Evolutionary conservation across 2,797 vertebrate species (phyloP).

Genomic region (Girardinus metallicus): DNA sequence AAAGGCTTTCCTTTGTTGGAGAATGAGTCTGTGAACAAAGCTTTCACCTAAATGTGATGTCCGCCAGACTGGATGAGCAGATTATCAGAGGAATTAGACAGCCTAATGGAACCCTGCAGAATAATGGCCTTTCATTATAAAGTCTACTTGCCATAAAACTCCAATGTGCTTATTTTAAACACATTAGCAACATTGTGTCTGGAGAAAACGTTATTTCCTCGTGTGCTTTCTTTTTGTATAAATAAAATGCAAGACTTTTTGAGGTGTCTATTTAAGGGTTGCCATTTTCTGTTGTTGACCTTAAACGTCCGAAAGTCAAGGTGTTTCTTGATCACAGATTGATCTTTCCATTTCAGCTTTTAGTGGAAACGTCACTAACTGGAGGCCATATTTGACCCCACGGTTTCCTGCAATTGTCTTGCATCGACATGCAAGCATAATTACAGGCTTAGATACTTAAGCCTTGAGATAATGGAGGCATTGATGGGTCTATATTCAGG

Average conservation of each 20-base stretch:
- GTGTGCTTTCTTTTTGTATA: slow-evolving; percentile 13
- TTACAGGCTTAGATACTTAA: slow-evolving; percentile 13
- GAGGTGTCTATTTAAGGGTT: neutral
- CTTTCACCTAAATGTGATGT: slow-evolving; percentile 29
- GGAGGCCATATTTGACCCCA: slow-evolving; percentile 40
- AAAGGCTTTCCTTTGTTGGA: slow-evolving; percentile 13
- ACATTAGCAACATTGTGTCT: neutral
- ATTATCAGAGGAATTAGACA: slow-evolving; percentile 32
- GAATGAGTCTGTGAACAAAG: slow-evolving; percentile 17
- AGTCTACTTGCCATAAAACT: slow-evolving; percentile 26
- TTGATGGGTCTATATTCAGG: slow-evolving; percentile 26
- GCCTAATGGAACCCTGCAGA: slow-evolving; percentile 11
- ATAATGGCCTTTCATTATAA: slow-evolving; percentile 29
- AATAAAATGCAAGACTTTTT: slow-evolving; percentile 36
- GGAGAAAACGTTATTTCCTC: slow-evolving; percentile 11
- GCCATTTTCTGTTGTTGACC: neutral
- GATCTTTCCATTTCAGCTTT: slow-evolving; percentile 52
- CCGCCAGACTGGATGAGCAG: slow-evolving; percentile 34
- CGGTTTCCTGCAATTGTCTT: slow-evolving; percentile 11
- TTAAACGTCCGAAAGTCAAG: slow-evolving; percentile 22
- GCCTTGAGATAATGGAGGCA: slow-evolving; percentile 23
- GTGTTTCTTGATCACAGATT: slow-evolving; percentile 33
- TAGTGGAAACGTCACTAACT: slow-evolving; percentile 32
- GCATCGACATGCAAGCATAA: slow-evolving; percentile 33
- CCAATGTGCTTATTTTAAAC: slow-evolving; percentile 6